Percentiles rank a stretch among this genome's conserved stretches.
Conservation (phyloP, 2,113 vertebrate genomes). For the Puntigrus tetrazona region DNA sequence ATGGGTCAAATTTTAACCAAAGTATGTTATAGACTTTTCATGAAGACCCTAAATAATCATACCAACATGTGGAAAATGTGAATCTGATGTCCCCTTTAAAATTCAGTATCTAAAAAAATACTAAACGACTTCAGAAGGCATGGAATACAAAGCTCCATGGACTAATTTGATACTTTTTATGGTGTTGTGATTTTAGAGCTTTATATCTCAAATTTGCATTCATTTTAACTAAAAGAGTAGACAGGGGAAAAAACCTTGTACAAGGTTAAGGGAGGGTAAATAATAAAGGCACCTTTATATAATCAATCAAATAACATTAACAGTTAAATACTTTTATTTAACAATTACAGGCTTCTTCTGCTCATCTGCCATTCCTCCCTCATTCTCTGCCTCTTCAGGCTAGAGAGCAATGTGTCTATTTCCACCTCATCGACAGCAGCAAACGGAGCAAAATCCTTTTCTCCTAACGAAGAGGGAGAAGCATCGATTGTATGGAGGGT, state of each 20-base stretch:
- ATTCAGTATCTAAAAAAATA: background rate
- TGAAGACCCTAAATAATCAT: no score
- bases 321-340: background rate
- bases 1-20: no score
- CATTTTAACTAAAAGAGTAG: background rate
- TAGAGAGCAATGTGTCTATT: slow-evolving; percentile 59
- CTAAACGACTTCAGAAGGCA: background rate
- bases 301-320: background rate
- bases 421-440: slow-evolving; percentile 65
- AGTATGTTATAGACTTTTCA: no score
- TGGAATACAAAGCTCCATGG: background rate
- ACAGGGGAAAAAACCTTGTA: background rate
- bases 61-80: no score
- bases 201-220: background rate
- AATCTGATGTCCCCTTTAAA: background rate
- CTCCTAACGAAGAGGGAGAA: slow-evolving; percentile 71
- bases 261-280: background rate
- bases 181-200: background rate
- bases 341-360: background rate
- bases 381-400: slow-evolving; percentile 47
- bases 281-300: background rate
- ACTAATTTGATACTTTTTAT: background rate
- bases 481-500: slow-evolving; percentile 66
- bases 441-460: slow-evolving; percentile 63
- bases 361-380: slow-evolving; percentile 54